Evolutionary conservation across 2,888 invertebrate genomes (phyloP).

Genomic region (Philonicus albiceps): DNA sequence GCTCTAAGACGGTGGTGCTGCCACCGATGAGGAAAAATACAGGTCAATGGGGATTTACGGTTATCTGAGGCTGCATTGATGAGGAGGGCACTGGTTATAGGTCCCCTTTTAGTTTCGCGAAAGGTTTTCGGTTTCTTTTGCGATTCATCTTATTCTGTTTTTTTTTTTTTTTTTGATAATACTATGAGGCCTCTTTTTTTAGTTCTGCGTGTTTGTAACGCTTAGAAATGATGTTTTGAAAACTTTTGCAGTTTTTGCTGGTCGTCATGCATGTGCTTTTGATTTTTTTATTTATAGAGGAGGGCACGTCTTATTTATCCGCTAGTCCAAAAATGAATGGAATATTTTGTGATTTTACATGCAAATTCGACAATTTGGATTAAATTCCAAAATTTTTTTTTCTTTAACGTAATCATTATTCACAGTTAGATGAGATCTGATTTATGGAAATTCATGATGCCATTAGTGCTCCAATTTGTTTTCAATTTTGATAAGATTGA

Average conservation of each 20-base stretch:
- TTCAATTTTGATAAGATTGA: not conserved
- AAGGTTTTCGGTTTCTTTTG: not conserved
- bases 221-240: not conserved
- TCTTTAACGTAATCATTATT: not conserved
- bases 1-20: not conserved
- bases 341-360: not conserved
- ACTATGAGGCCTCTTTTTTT: not conserved
- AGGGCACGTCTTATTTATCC: not conserved
- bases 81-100: not conserved
- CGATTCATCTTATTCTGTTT: not conserved
- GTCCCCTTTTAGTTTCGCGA: not conserved
- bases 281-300: not conserved
- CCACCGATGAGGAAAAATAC: slow-evolving; percentile 40
- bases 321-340: not conserved
- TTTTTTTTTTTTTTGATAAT: not conserved
- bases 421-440: not conserved
- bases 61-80: slow-evolving; percentile 31
- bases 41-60: slow-evolving; percentile 49
- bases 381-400: not conserved
- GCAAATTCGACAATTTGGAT: not conserved
- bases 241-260: not conserved
- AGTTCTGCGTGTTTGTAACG: not conserved
- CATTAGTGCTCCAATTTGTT: not conserved
- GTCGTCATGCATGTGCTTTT: not conserved
- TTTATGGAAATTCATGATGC: not conserved